Percentiles rank a stretch among this genome's conserved stretches.
Conservation (phyloP, 2,113 vertebrate genomes). For the Syngnathus floridae region DNA sequence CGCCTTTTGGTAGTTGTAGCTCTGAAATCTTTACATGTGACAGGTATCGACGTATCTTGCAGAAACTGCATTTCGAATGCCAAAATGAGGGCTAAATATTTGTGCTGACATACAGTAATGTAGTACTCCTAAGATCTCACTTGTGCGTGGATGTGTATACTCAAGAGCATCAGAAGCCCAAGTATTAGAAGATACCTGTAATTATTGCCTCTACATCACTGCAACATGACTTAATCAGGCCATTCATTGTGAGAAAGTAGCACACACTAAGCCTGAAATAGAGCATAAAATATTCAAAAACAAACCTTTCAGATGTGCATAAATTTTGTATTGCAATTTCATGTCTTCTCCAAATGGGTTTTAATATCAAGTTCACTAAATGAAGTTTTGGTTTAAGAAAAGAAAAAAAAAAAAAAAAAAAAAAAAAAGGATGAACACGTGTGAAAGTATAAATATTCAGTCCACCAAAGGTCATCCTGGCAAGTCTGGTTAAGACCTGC, state of each 20-base stretch:
- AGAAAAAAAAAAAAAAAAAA: too few relatives aligned
- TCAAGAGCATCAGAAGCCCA: neutral
- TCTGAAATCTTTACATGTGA: neutral
- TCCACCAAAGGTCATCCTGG: neutral
- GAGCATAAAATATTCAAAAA: neutral
- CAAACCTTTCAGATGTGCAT: neutral
- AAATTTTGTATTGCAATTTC: neutral
- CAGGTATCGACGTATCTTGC: neutral
- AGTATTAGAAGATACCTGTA: neutral
- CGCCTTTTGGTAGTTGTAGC: neutral
- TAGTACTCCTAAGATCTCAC: neutral
- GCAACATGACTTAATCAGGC: constrained; percentile 2
- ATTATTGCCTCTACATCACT: neutral
- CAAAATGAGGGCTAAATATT: neutral
- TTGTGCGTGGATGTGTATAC: neutral
- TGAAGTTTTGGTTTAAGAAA: neutral
- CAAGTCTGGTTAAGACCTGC: neutral
- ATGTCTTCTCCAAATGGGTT: neutral
- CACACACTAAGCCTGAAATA: neutral
- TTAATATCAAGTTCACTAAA: neutral
- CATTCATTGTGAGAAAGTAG: constrained; percentile 1
- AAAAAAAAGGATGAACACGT: neutral
- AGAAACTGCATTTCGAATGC: neutral
- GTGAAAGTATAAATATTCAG: neutral
- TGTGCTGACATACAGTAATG: neutral